Conservation (phyloP, 1,140 invertebrate genomes). For the Diabrotica virgifera region DNA sequence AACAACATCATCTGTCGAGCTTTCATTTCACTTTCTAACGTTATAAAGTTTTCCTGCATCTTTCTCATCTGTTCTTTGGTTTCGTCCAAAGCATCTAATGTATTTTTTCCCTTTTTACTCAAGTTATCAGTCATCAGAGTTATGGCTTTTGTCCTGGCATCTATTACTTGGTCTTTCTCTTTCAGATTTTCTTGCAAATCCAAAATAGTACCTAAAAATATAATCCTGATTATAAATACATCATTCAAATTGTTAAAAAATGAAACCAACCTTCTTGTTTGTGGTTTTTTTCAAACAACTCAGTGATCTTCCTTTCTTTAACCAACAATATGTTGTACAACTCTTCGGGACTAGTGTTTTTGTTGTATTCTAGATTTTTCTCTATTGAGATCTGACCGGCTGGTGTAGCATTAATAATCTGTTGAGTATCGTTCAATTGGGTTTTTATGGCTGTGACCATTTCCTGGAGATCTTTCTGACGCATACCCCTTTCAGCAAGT, state of each 20-base stretch:
- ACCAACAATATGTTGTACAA: conserved; percentile 45
- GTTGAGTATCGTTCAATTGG: conserved; percentile 49
- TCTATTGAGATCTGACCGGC: conserved; percentile 45
- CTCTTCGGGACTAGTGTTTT: conserved; percentile 43
- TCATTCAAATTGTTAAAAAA: conserved; percentile 44
- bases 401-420: conserved; percentile 41
- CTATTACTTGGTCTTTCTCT: conserved; percentile 83
- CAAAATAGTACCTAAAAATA: conserved; percentile 51
- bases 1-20: conserved; percentile 51
- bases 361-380: conserved; percentile 41
- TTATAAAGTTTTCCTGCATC: conserved; percentile 75
- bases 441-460: conserved; percentile 50
- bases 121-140: conserved; percentile 74
- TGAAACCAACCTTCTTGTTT: conserved; percentile 56
- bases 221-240: conserved; percentile 54
- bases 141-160: conserved; percentile 77
- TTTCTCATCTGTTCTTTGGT: conserved; percentile 75
- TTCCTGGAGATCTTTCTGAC: conserved; percentile 50
- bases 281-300: conserved; percentile 55
- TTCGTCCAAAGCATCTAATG: conserved; percentile 69
- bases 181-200: conserved; percentile 76
- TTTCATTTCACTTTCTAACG: conserved; percentile 68
- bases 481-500: conserved; percentile 49
- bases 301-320: conserved; percentile 53
- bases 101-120: conserved; percentile 68